Evolutionary conservation across 2,888 invertebrate genomes (phyloP).

Genomic region (Andrena trimmerana): DNA sequence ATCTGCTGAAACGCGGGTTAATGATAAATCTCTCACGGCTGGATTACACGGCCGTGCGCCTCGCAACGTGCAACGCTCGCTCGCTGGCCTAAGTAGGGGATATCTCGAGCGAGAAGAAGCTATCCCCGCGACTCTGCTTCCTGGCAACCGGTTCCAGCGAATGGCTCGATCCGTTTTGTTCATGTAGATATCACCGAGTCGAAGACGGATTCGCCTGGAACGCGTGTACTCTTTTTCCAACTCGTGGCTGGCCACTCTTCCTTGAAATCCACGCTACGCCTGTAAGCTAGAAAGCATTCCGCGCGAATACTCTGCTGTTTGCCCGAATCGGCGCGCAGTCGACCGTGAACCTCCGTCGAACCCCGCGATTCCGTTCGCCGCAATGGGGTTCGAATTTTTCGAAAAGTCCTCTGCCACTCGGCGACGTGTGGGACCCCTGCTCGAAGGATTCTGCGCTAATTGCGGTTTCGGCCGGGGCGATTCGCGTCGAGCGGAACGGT

Average conservation of each 20-base stretch:
- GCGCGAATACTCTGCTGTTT: too few relatives aligned
- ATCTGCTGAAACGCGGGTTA: slow-evolving; percentile 46
- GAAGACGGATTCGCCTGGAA: slow-evolving; percentile 55
- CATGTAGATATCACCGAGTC: slow-evolving; percentile 66
- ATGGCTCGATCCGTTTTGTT: slow-evolving; percentile 73
- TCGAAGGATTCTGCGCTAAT: slow-evolving; percentile 28
- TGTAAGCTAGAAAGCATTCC: too few relatives aligned
- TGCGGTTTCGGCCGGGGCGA: slow-evolving; percentile 37
- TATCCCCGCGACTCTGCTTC: slow-evolving; percentile 63
- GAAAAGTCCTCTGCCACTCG: not conserved
- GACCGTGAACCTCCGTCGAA: too few relatives aligned
- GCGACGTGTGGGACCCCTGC: not conserved
- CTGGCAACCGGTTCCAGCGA: slow-evolving; percentile 73
- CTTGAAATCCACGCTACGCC: not conserved
- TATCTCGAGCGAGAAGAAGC: slow-evolving; percentile 62
- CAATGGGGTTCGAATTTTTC: too few relatives aligned
- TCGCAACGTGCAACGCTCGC: not conserved
- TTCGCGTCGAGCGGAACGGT: slow-evolving; percentile 30
- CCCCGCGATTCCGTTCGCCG: too few relatives aligned
- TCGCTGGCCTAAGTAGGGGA: slow-evolving; percentile 62
- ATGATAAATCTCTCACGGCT: slow-evolving; percentile 58
- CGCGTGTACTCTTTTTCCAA: slow-evolving; percentile 31
- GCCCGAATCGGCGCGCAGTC: too few relatives aligned
- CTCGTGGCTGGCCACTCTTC: not conserved
- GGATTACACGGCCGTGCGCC: slow-evolving; percentile 38